Evolutionary conservation across 1,140 invertebrate genomes (phyloP).

Genomic region (Tyrophagus putrescentiae): DNA sequence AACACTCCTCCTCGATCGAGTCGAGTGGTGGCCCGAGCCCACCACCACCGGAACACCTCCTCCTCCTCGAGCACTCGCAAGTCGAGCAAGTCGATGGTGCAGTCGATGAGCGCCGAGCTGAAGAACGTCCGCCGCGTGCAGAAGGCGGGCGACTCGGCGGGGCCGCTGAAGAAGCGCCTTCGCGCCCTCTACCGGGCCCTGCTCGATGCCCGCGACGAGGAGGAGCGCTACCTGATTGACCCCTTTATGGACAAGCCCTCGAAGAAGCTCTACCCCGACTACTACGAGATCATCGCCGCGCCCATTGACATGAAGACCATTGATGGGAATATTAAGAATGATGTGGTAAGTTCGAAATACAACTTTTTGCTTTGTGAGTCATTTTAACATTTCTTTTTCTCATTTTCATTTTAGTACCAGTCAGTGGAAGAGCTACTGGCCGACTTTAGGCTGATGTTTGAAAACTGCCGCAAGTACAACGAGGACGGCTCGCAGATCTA

Average conservation of each 20-base stretch:
- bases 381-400: background rate
- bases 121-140: constrained; percentile 19
- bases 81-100: constrained; percentile 47
- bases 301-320: constrained; percentile 92
- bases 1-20: background rate
- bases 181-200: constrained; percentile 35
- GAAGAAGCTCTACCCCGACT: constrained; percentile 85
- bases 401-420: constrained; percentile 37
- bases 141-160: constrained; percentile 26
- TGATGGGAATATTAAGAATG: constrained; percentile 66
- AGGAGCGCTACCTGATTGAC: constrained; percentile 67
- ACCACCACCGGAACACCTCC: constrained; percentile 23
- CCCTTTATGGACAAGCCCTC: constrained; percentile 93
- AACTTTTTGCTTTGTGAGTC: constrained; percentile 23
- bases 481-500: constrained; percentile 88
- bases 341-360: constrained; percentile 33
- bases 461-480: constrained; percentile 87
- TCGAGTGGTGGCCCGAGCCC: constrained; percentile 5
- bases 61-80: background rate
- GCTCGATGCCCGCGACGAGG: constrained; percentile 48
- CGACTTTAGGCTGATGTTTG: constrained; percentile 76
- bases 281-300: constrained; percentile 81
- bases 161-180: constrained; percentile 34
- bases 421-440: constrained; percentile 47
- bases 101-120: constrained; percentile 33